Percentiles rank a stretch among this genome's conserved stretches.
phyloP scores from a whole-genome alignment of 2,888 invertebrate genomes.

The Artemia sinica region DNA sequence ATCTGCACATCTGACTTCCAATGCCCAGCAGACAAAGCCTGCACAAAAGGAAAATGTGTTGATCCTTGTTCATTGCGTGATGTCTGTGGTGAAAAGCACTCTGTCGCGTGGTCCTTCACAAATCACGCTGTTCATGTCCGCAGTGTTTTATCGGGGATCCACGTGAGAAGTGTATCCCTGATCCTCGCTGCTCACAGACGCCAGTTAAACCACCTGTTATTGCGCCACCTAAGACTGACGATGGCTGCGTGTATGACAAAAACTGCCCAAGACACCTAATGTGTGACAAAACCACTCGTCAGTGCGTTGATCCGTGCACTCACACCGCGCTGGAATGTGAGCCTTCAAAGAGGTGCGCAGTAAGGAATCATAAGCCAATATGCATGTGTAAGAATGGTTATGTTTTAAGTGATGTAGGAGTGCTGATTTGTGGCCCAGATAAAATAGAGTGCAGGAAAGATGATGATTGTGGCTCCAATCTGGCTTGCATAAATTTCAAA shows the following conservation, averaged over 20 bases:
- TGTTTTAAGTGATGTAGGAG: conserved; percentile 67
- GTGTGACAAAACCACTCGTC: conserved; percentile 49
- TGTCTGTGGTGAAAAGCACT: conserved; percentile 75
- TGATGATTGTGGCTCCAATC: conserved; percentile 66
- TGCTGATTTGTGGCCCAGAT: conserved; percentile 67
- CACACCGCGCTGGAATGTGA: conserved; percentile 46
- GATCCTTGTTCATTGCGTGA: conserved; percentile 76
- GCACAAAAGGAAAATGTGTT: conserved; percentile 72
- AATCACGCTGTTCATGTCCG: conserved; percentile 69
- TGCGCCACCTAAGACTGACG: conserved; percentile 24
- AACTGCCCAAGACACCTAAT: conserved; percentile 57
- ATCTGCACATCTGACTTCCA: conserved; percentile 78
- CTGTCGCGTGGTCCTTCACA: conserved; percentile 65
- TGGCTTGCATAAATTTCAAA: conserved; percentile 61
- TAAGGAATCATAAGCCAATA: conserved; percentile 60
- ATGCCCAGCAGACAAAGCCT: conserved; percentile 78
- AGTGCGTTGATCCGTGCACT: conserved; percentile 60
- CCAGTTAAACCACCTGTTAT: conserved; percentile 32
- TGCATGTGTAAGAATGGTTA: conserved; percentile 79
- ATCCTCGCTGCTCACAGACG: conserved; percentile 49
- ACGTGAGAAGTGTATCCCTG: conserved; percentile 54
- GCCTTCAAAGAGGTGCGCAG: conserved; percentile 69
- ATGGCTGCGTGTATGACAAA: conserved; percentile 44
- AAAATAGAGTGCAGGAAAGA: conserved; percentile 54
- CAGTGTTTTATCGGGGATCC: conserved; percentile 72